These are phyloP conservation scores for Thamnaconus septentrionalis DNA, from an alignment of 2,113 vertebrate species.

Conservation along the genomic window DNA sequence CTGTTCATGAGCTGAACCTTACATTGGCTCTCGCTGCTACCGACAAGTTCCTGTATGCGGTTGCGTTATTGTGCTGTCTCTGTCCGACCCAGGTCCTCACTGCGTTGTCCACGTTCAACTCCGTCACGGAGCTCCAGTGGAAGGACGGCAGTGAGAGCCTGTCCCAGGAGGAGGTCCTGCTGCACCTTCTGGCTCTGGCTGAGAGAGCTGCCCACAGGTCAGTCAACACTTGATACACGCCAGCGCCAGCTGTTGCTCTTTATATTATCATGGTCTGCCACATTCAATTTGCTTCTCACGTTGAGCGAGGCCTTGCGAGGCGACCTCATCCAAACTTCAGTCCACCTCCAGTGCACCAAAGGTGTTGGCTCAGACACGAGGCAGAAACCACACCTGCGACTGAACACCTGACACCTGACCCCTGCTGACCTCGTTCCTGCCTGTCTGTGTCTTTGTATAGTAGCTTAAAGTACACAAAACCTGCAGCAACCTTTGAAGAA, in stretches of 20 bases:
- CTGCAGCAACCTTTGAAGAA: background rate
- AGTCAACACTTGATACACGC: background rate
- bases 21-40: no score
- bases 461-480: background rate
- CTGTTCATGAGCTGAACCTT: no score
- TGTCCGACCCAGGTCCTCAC: slow-evolving; percentile 79
- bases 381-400: background rate
- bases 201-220: slow-evolving; percentile 81
- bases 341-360: no score
- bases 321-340: no score
- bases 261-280: no score
- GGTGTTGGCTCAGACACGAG: no score
- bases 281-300: no score
- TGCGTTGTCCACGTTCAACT: slow-evolving; percentile 76
- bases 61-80: background rate
- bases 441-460: background rate
- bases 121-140: slow-evolving; percentile 74
- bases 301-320: no score
- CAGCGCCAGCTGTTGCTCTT: background rate
- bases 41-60: no score
- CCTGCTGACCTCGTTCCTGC: background rate
- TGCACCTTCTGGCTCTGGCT: slow-evolving; percentile 77
- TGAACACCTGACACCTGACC: background rate
- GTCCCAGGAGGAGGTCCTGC: slow-evolving; percentile 77
- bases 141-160: slow-evolving; percentile 64